Conservation (phyloP, 2,113 vertebrate genomes). For the Paramisgurnus dabryanus region DNA sequence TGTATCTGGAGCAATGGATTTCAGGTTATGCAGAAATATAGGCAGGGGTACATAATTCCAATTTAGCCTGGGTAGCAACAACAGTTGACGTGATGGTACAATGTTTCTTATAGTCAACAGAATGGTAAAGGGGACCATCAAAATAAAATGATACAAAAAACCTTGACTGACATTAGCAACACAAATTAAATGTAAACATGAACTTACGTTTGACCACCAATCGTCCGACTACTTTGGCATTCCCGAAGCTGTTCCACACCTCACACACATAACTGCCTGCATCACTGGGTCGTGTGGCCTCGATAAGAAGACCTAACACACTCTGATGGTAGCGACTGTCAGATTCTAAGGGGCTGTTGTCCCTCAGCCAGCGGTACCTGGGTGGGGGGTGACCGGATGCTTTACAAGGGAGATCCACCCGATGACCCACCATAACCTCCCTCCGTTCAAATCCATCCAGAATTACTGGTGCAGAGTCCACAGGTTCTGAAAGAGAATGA, state of each 20-base stretch:
- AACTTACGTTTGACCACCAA: slow-evolving; percentile 95
- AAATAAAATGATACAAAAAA: neutral
- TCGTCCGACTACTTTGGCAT: slow-evolving; percentile 88
- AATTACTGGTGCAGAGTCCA: slow-evolving; percentile 92
- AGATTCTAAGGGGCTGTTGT: slow-evolving; percentile 93
- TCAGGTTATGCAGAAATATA: no score
- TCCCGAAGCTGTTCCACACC: slow-evolving; percentile 98
- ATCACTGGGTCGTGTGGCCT: slow-evolving; percentile 86
- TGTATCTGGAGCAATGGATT: no score
- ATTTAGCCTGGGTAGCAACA: no score
- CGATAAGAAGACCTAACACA: slow-evolving; percentile 87
- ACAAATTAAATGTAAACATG: neutral
- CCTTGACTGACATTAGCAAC: neutral
- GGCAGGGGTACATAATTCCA: no score
- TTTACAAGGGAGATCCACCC: slow-evolving; percentile 96
- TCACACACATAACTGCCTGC: slow-evolving; percentile 94
- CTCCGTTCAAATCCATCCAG: slow-evolving; percentile 94
- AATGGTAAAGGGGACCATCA: neutral
- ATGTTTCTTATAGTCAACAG: no score
- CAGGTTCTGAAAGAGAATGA: slow-evolving; percentile 79
- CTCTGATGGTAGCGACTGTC: slow-evolving; percentile 92
- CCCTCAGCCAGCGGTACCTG: slow-evolving; percentile 97
- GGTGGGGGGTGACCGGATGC: slow-evolving; percentile 92
- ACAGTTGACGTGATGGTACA: no score
- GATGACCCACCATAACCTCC: slow-evolving; percentile 92